These are phyloP conservation scores for Melanophora roralis DNA, from an alignment of 2,888 invertebrate species.

Conservation along the genomic window DNA sequence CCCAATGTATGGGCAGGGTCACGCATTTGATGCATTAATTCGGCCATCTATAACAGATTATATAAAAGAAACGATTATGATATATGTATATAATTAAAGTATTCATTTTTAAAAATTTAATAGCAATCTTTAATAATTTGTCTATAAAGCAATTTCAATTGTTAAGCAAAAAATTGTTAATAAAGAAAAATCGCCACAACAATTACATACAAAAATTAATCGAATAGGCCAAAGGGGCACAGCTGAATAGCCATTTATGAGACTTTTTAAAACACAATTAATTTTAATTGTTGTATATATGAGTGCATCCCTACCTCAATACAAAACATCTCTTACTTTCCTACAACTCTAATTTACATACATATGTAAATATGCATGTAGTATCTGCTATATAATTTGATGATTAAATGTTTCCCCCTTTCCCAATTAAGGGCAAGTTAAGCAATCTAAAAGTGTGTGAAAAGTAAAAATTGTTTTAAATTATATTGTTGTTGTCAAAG, in stretches of 20 bases:
- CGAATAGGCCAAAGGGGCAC: not conserved
- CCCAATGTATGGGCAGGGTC: slow-evolving; percentile 77
- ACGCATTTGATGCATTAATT: slow-evolving; percentile 77
- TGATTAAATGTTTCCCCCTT: not conserved
- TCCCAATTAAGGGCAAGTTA: not conserved
- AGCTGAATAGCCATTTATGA: not conserved
- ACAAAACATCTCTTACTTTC: not conserved
- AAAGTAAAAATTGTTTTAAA: not conserved
- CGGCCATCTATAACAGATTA: slow-evolving; percentile 73
- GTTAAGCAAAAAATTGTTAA: not conserved
- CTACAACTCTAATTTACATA: not conserved
- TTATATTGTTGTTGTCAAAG: not conserved
- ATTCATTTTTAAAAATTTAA: not conserved
- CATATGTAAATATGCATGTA: not conserved
- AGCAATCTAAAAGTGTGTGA: not conserved
- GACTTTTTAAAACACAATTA: slow-evolving; percentile 22
- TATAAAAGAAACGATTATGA: not conserved
- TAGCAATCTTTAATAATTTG: not conserved
- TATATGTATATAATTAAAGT: too few species aligned
- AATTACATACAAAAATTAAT: not conserved
- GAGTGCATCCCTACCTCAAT: too few species aligned
- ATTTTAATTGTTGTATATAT: slow-evolving; percentile 22
- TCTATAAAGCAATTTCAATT: not conserved
- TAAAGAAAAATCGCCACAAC: not conserved
- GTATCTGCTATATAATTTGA: not conserved